phyloP scores from a whole-genome alignment of 1,140 invertebrate genomes.

The Stegodyphus mimosarum region DNA sequence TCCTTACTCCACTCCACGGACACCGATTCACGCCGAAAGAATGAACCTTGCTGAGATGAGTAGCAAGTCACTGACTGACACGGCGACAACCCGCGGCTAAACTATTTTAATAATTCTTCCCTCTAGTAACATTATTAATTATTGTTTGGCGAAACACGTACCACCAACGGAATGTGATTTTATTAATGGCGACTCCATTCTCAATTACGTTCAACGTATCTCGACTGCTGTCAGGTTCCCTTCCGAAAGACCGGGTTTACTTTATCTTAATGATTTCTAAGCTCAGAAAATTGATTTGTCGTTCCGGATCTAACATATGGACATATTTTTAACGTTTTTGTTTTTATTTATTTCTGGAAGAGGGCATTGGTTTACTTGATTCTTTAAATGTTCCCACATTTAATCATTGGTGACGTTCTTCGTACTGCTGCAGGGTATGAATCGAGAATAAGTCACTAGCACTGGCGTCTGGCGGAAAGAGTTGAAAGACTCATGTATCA shows the following conservation, averaged over 20 bases:
- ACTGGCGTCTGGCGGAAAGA: too few species aligned
- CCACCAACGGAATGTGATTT: slow-evolving; percentile 10
- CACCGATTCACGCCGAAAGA: too few species aligned
- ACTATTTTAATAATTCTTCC: slow-evolving; percentile 32
- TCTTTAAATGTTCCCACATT: too few species aligned
- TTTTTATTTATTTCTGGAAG: neutral
- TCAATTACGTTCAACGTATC: slow-evolving; percentile 16
- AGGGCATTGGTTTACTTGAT: too few species aligned
- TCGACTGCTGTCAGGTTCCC: slow-evolving; percentile 3
- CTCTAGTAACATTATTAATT: slow-evolving; percentile 31
- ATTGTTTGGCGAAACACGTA: neutral
- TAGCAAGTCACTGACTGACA: slow-evolving; percentile 26
- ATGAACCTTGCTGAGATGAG: neutral
- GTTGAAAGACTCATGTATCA: too few species aligned
- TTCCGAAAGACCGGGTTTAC: neutral
- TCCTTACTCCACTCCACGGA: too few species aligned
- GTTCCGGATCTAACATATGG: neutral
- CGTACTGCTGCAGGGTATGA: too few species aligned
- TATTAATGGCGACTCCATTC: slow-evolving; percentile 30
- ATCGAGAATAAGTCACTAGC: too few species aligned
- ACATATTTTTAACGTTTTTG: neutral
- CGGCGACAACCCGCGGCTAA: neutral
- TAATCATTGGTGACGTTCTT: too few species aligned
- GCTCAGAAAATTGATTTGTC: slow-evolving; percentile 8
- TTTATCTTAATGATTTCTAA: slow-evolving; percentile 26